A percentile compares a stretch with the other conserved stretches of the same genome.
These are phyloP conservation scores for Callipepla squamata DNA, from an alignment of 2,113 vertebrate species.

Conservation along the genomic window DNA sequence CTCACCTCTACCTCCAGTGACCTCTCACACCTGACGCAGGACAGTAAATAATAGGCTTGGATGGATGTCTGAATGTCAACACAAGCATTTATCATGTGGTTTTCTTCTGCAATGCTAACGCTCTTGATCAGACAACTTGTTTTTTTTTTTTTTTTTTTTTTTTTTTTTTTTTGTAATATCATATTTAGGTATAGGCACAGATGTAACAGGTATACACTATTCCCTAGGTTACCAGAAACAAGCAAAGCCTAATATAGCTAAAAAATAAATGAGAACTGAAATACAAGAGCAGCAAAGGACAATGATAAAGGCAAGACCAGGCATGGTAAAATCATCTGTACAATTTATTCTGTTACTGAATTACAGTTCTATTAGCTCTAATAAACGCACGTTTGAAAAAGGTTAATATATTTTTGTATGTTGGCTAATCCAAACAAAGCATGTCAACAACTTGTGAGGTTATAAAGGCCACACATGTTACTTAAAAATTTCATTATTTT, in stretches of 20 bases:
- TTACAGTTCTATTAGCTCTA: not conserved
- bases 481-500: not conserved
- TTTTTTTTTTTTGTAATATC: not conserved
- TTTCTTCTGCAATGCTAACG: not conserved
- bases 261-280: not conserved
- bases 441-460: not conserved
- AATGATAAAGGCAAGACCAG: not conserved
- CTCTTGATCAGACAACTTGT: not conserved
- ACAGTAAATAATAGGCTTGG: not conserved
- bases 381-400: not conserved
- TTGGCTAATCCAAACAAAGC: not conserved
- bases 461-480: not conserved
- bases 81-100: not conserved
- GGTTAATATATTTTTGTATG: not conserved
- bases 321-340: not conserved
- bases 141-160: no score
- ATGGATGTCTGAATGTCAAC: not conserved
- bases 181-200: not conserved
- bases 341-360: not conserved
- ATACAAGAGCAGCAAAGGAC: not conserved
- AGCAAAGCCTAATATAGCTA: not conserved
- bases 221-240: not conserved
- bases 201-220: not conserved
- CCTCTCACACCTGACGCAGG: not conserved
- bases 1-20: accelerated